A percentile compares a stretch with the other conserved stretches of the same genome.
Conservation (phyloP, 2,113 vertebrate genomes). For the Sigmodon hispidus region DNA sequence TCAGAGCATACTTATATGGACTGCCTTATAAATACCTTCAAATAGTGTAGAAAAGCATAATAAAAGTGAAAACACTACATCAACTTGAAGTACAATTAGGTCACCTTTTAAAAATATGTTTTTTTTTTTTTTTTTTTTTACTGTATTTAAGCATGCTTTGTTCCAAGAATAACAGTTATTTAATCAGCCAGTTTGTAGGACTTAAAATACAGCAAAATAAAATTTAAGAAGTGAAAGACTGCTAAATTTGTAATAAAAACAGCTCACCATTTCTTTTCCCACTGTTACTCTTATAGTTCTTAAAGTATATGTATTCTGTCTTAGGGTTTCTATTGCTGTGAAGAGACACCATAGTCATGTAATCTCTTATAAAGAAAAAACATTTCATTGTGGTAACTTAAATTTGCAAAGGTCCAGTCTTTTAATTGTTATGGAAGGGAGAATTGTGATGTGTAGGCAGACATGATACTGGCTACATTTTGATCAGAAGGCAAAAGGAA, state of each 20-base stretch:
- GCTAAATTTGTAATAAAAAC: not conserved
- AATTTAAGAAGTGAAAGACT: not conserved
- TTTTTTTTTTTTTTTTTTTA: not conserved
- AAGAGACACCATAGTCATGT: not conserved
- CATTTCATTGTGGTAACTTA: not conserved
- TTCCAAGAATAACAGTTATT: not conserved
- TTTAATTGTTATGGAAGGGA: not conserved
- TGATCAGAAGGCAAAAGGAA: not conserved
- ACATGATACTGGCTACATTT: not conserved
- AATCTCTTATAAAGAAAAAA: not conserved
- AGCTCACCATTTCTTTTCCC: not conserved
- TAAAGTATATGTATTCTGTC: not conserved
- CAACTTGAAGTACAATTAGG: not conserved
- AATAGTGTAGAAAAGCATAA: not conserved
- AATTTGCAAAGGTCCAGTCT: not conserved
- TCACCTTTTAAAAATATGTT: not conserved
- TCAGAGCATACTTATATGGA: not conserved
- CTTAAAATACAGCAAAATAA: not conserved
- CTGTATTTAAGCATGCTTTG: not conserved
- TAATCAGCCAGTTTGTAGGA: not conserved
- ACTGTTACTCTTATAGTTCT: not conserved
- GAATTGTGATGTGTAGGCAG: not conserved
- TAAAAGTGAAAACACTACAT: not conserved
- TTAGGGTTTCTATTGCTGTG: not conserved
- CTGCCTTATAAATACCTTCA: not conserved